Base-by-base conservation (phyloP, 1,140 invertebrate genomes). In the Conus betulinus region DNA sequence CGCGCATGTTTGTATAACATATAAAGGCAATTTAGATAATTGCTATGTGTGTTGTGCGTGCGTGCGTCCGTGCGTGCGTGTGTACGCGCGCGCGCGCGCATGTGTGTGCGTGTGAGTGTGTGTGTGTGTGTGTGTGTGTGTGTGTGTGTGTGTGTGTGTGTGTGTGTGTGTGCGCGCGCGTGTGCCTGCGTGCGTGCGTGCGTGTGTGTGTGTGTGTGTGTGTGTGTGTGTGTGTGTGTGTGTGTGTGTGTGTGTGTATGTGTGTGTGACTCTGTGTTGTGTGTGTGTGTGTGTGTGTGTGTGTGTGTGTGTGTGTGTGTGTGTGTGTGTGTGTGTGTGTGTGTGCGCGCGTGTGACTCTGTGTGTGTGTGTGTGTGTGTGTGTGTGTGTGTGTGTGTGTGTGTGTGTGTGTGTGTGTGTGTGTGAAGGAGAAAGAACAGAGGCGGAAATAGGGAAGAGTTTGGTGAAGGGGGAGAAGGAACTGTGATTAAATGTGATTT, bases 341-440 rank as follows among this genome's bases (percentile, higher is more conserved):
- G 71, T 74, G n/a, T 7, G 3, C 25, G 71, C 25, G 71, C 25
- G 71, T n/a, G n/a, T n/a, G n/a, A n/a, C n/a, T n/a, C n/a, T 71
- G 88, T 53, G 85, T 84, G 81, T 85, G 88, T 15, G 71, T n/a
- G n/a, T n/a, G 17, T 39, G 39, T 39, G 39, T 39, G 39, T 39
- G 39, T 39, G 39, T 7, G 71, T 7, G 71, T 17, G 71, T 17
- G 71, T 17, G 71, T 74, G n/a, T 7, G 3, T 7, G 71, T 7
- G 71, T 71, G 88, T 53, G 85, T 84, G 81, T 85, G 88, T 15
- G 71, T n/a, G n/a, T n/a, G 17, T 39, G 39, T 39, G 39, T 39
- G 39, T 39, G 39, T 39, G 39, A 39, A 0, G 39, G 39, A 39
- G 39, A 39, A 39, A 39, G 39, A 1, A 39, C 39, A 74, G 71